phyloP scores from a whole-genome alignment of 1,140 invertebrate species.

The Megalopta genalis region DNA sequence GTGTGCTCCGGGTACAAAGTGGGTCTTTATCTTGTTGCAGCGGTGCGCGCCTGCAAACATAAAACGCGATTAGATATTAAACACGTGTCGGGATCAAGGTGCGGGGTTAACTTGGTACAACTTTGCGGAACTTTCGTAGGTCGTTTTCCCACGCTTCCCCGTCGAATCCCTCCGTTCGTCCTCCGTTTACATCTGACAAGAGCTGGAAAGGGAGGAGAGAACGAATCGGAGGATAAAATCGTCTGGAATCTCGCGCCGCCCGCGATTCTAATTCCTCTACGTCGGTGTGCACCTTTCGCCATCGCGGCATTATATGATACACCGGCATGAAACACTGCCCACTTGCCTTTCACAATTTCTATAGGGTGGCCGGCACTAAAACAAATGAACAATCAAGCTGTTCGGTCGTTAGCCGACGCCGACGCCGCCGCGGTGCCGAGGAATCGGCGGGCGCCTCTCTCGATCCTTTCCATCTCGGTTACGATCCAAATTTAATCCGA shows the following conservation, averaged over 20 bases:
- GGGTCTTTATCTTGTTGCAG: background rate
- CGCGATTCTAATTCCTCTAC: constrained; percentile 41
- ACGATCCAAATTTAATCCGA: constrained; percentile 26
- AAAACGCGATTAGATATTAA: constrained; percentile 13
- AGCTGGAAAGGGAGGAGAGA: background rate
- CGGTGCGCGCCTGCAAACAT: background rate
- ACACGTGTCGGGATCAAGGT: background rate
- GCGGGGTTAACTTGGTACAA: too few species aligned
- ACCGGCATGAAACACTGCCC: constrained; percentile 11
- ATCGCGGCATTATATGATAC: constrained; percentile 40
- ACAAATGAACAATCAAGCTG: background rate
- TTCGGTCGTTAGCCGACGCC: too few species aligned
- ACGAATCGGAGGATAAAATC: background rate
- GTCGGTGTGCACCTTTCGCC: constrained; percentile 34
- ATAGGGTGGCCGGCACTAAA: constrained; percentile 21
- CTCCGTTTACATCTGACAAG: background rate
- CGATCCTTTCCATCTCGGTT: background rate
- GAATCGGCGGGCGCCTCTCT: too few species aligned
- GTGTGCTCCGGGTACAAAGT: too few species aligned
- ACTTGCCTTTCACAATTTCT: constrained; percentile 43
- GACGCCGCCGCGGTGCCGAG: too few species aligned
- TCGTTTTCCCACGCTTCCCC: constrained; percentile 42
- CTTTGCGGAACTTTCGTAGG: background rate
- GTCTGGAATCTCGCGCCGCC: constrained; percentile 39
- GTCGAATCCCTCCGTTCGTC: background rate